These are phyloP conservation scores for Podarcis raffonei DNA, from an alignment of 2,113 vertebrate species.

Conservation along the genomic window DNA sequence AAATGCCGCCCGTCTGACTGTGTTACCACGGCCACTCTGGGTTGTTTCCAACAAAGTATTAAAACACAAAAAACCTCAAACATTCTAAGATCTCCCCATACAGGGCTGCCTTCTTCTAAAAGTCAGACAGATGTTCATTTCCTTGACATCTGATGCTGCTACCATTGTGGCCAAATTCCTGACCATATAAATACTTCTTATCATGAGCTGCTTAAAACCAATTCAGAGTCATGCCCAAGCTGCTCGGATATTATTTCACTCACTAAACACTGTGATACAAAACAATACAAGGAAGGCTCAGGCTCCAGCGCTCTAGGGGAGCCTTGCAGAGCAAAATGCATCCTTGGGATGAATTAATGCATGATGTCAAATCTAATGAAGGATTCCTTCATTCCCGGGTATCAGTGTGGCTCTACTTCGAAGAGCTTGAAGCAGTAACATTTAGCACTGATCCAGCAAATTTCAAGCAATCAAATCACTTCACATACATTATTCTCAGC, in stretches of 20 bases:
- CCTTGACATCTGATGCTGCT: background rate
- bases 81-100: too few relatives aligned
- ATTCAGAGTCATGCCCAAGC: background rate
- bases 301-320: fast-evolving
- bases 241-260: background rate
- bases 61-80: too few relatives aligned
- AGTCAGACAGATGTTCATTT: too few relatives aligned
- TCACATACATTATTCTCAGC: background rate
- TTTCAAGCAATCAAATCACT: background rate
- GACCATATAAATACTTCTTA: conserved; percentile 23
- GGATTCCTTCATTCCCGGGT: background rate
- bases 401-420: background rate
- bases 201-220: background rate
- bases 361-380: background rate
- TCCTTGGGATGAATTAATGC: background rate
- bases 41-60: too few relatives aligned
- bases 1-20: too few relatives aligned
- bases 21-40: too few relatives aligned
- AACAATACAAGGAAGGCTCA: background rate
- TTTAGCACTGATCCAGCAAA: background rate
- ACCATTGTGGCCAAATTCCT: background rate
- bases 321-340: background rate
- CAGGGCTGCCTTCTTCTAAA: too few relatives aligned
- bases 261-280: conserved; percentile 13
- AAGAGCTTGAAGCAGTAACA: background rate